These are phyloP conservation scores for Enteromius argenteus DNA, from an alignment of 2,797 vertebrate genomes.

Conservation along the genomic window DNA sequence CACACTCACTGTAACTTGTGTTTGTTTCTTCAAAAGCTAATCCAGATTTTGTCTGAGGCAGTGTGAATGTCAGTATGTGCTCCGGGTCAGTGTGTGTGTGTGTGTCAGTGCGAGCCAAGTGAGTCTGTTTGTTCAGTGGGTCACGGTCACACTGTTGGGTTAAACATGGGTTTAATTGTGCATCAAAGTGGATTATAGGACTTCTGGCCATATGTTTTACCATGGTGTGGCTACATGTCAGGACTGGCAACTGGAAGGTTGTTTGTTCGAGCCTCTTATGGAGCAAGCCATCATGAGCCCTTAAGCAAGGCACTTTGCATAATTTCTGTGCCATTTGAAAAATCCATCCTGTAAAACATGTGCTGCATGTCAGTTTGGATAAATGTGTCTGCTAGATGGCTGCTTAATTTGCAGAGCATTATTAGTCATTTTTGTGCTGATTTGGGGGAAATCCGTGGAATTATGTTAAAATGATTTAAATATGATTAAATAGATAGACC, in stretches of 20 bases:
- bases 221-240: neutral
- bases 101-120: neutral
- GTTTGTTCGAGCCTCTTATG: slow-evolving; percentile 6
- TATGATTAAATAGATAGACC: neutral
- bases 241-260: slow-evolving; percentile 1
- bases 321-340: slow-evolving; percentile 6
- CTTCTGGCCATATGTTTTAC: neutral
- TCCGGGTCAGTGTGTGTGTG: neutral
- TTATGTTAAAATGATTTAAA: neutral
- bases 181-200: neutral
- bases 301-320: neutral
- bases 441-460: neutral
- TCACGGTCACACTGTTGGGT: neutral
- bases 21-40: neutral
- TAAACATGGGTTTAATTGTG: slow-evolving; percentile 5
- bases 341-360: neutral
- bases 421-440: neutral
- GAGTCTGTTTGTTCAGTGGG: neutral
- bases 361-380: neutral
- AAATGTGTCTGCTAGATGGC: neutral
- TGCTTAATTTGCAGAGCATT: slow-evolving; percentile 2
- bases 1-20: neutral
- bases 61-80: neutral
- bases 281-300: neutral
- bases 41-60: neutral